Conservation (phyloP, 2,113 vertebrate species). For the Lophotis ruficrista region DNA sequence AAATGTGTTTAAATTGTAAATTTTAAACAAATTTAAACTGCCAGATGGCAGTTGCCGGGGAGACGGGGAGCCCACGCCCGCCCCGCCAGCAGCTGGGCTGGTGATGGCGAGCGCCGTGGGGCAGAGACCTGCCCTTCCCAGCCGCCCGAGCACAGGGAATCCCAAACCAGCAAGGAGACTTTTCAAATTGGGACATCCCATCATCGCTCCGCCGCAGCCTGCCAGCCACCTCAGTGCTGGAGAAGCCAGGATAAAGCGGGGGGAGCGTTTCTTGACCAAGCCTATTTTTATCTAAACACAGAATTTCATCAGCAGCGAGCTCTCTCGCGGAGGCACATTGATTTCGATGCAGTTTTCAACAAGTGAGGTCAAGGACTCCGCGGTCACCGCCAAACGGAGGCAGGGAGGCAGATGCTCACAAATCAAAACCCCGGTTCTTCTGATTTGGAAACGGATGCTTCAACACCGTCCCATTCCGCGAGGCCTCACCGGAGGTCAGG, state of each 20-base stretch:
- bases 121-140: not conserved
- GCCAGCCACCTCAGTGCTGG: not conserved
- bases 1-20: no score
- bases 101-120: no score
- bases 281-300: not conserved
- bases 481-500: not conserved
- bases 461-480: not conserved
- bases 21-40: no score
- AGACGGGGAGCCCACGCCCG: no score
- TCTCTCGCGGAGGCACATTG: not conserved
- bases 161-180: no score
- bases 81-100: fast-evolving
- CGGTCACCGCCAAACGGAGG: not conserved
- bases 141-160: not conserved
- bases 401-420: not conserved
- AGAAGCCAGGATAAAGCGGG: not conserved
- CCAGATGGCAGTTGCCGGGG: no score
- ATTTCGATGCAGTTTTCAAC: not conserved
- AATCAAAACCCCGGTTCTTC: not conserved
- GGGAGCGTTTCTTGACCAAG: not conserved
- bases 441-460: not conserved
- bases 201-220: not conserved
- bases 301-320: not conserved
- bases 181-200: not conserved
- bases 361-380: not conserved